Conservation (phyloP, 1,140 invertebrate genomes). For the Phymorhynchus buccinoides region DNA sequence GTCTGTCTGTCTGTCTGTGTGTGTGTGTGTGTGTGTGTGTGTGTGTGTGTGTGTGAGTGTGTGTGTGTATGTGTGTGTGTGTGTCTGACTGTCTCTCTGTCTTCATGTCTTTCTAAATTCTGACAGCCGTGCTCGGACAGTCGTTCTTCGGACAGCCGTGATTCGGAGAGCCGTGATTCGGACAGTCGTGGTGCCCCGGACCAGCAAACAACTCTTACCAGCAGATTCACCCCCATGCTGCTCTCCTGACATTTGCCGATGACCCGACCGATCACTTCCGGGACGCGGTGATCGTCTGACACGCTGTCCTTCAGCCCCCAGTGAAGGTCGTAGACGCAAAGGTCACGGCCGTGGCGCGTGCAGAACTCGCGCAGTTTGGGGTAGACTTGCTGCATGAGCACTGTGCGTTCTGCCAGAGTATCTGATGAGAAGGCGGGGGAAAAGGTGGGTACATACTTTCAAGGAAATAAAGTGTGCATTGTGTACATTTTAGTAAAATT, state of each 20-base stretch:
- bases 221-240: conserved; percentile 96
- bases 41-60: background rate
- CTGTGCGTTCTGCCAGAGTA: conserved; percentile 59
- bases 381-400: conserved; percentile 80
- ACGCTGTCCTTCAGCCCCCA: conserved; percentile 93
- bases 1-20: too few relatives aligned
- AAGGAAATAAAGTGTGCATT: too few relatives aligned
- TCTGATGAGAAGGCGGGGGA: conserved; percentile 58
- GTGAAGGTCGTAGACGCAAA: conserved; percentile 88
- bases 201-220: conserved; percentile 77
- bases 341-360: conserved; percentile 73
- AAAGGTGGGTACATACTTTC: too few relatives aligned
- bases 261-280: conserved; percentile 94
- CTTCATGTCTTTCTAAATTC: too few relatives aligned
- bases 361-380: conserved; percentile 96
- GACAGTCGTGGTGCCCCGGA: too few relatives aligned
- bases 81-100: too few relatives aligned
- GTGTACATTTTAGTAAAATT: too few relatives aligned
- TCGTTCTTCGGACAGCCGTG: too few relatives aligned
- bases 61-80: too few relatives aligned
- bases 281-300: conserved; percentile 97
- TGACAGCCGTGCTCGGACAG: too few relatives aligned
- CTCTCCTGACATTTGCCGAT: conserved; percentile 94
- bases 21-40: background rate
- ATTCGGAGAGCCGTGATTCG: too few relatives aligned